A percentile compares a stretch with the other conserved stretches of the same genome.
phyloP scores from a whole-genome alignment of 2,888 invertebrate species.

The Euphydryas editha region DNA sequence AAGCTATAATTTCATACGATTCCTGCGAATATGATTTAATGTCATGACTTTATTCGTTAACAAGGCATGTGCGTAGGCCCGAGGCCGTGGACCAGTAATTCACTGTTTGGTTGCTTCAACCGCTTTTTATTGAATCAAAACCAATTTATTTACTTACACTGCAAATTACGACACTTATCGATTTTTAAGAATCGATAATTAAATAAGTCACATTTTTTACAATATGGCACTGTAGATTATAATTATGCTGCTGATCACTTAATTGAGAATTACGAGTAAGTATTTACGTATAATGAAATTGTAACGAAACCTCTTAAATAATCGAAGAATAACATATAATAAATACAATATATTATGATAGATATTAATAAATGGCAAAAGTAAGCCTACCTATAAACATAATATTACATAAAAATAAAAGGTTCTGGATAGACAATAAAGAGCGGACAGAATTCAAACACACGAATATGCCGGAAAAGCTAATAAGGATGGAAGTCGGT shows the following conservation, averaged over 20 bases:
- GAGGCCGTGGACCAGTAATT: slow-evolving; percentile 25
- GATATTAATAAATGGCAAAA: no score
- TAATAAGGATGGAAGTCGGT: no score
- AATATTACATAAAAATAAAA: no score
- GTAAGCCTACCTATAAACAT: no score
- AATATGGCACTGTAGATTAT: slow-evolving; percentile 12
- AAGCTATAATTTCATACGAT: slow-evolving; percentile 27
- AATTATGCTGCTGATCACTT: not conserved
- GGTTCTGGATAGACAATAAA: no score
- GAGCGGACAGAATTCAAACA: no score
- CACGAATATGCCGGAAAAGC: no score
- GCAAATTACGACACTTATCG: slow-evolving; percentile 40
- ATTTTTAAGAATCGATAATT: slow-evolving; percentile 39
- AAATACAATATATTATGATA: no score
- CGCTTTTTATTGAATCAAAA: slow-evolving; percentile 38
- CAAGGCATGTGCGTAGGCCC: slow-evolving; percentile 22
- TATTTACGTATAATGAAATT: not conserved
- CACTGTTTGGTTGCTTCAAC: slow-evolving; percentile 28
- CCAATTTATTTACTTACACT: slow-evolving; percentile 35
- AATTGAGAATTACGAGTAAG: not conserved
- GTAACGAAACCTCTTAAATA: not conserved
- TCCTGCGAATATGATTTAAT: slow-evolving; percentile 39
- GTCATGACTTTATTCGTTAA: slow-evolving; percentile 38
- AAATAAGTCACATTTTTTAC: slow-evolving; percentile 23
- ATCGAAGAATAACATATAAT: no score